A percentile compares a stretch with the other conserved stretches of the same genome.
Conservation (phyloP, 2,797 vertebrate genomes). For the Onychomys leucogaster region DNA sequence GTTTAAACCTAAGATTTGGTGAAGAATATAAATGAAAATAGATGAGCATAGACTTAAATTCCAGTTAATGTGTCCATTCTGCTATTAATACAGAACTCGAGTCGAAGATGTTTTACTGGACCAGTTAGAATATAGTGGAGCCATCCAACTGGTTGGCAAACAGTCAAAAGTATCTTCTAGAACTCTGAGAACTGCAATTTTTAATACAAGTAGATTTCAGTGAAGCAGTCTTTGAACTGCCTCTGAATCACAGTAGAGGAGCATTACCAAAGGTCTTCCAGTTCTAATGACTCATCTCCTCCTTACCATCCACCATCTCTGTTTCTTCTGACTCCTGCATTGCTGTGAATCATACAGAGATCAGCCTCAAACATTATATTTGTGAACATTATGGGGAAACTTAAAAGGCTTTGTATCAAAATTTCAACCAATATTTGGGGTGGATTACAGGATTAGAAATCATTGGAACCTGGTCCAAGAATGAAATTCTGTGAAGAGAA, state of each 20-base stretch:
- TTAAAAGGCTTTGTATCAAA: background rate
- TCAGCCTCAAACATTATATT: background rate
- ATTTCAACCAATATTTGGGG: background rate
- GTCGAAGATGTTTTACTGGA: background rate
- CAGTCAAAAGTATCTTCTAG: background rate
- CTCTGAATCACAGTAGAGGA: background rate
- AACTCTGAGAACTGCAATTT: background rate
- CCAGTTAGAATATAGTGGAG: background rate
- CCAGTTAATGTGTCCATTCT: background rate
- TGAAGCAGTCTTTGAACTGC: background rate
- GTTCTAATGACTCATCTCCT: background rate
- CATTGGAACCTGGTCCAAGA: background rate
- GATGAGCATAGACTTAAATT: background rate
- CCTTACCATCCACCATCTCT: background rate
- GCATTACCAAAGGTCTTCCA: background rate
- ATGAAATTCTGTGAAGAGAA: background rate
- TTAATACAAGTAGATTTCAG: background rate
- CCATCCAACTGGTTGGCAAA: background rate
- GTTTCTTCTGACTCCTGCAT: background rate
- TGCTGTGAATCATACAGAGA: background rate
- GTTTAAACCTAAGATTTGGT: background rate
- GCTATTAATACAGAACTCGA: background rate
- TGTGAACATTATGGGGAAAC: background rate
- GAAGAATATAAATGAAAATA: constrained; percentile 11
- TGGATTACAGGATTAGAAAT: background rate